Conservation (phyloP, 1,140 invertebrate species). For the Zophobas morio region DNA sequence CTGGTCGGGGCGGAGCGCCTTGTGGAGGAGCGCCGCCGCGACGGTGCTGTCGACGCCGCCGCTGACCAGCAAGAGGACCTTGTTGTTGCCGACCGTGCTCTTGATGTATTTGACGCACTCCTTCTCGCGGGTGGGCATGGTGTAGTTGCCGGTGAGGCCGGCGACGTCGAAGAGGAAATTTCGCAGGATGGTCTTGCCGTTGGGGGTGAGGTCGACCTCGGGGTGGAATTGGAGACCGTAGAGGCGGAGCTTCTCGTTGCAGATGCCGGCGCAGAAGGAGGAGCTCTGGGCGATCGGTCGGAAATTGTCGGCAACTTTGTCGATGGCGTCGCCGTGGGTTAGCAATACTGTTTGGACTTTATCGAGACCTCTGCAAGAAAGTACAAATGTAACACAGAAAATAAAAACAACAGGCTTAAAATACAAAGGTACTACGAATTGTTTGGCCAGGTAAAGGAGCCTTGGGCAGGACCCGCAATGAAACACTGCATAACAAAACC, state of each 20-base stretch:
- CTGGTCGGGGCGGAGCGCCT: slow-evolving; percentile 91
- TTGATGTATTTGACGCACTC: slow-evolving; percentile 95
- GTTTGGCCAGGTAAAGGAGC: no score
- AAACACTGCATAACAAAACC: no score
- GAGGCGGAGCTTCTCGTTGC: slow-evolving; percentile 90
- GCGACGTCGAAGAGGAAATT: slow-evolving; percentile 97
- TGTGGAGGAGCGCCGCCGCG: slow-evolving; percentile 94
- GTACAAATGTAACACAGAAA: slow-evolving; percentile 44
- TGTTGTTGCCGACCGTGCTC: slow-evolving; percentile 90
- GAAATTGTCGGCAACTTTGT: slow-evolving; percentile 90
- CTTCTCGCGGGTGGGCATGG: slow-evolving; percentile 89
- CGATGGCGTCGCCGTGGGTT: slow-evolving; percentile 97
- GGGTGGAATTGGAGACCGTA: slow-evolving; percentile 99
- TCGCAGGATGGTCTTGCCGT: slow-evolving; percentile 92
- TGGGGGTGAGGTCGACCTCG: slow-evolving; percentile 92
- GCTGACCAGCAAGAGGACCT: slow-evolving; percentile 93
- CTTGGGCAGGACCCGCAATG: no score
- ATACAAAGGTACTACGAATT: no score
- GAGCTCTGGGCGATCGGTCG: slow-evolving; percentile 87
- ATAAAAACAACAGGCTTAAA: not conserved
- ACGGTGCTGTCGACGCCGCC: slow-evolving; percentile 99
- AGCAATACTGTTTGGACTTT: slow-evolving; percentile 92
- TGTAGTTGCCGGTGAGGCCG: slow-evolving; percentile 90
- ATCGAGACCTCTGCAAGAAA: slow-evolving; percentile 82
- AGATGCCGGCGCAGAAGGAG: slow-evolving; percentile 90